Conservation (phyloP, 2,113 vertebrate genomes). For the Percina caprodes region DNA sequence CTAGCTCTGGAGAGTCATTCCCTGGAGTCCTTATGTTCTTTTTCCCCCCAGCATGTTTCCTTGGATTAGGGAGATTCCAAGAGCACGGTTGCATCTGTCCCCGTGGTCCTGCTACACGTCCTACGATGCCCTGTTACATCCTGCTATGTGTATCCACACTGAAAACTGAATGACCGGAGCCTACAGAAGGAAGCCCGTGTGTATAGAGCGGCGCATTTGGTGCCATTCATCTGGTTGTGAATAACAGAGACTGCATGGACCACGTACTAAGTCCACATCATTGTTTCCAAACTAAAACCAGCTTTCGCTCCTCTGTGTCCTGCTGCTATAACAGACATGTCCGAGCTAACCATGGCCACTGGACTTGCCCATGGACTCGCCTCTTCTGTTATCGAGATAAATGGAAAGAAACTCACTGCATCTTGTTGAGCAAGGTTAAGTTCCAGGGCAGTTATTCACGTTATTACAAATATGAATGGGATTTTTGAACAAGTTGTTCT, state of each 20-base stretch:
- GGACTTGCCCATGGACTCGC: not conserved
- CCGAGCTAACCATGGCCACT: not conserved
- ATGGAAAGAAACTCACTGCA: not conserved
- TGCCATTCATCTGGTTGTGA: too few species aligned
- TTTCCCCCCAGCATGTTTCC: too few species aligned
- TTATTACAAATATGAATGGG: not conserved
- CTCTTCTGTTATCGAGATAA: not conserved
- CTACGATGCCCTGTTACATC: too few species aligned
- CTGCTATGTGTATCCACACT: too few species aligned
- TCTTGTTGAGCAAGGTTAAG: not conserved
- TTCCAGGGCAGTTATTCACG: not conserved
- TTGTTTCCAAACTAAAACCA: not conserved
- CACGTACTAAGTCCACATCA: not conserved
- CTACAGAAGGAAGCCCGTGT: too few species aligned
- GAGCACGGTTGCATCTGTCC: too few species aligned
- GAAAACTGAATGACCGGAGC: too few species aligned
- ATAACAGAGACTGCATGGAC: not conserved
- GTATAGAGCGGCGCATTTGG: too few species aligned
- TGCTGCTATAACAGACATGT: not conserved
- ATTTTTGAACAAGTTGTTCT: not conserved
- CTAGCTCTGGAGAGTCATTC: too few species aligned
- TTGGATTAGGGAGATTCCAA: too few species aligned
- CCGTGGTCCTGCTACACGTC: too few species aligned
- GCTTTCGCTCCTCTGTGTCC: not conserved
- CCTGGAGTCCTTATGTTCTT: too few species aligned